Conservation (phyloP, 2,888 invertebrate genomes). For the Drosophila maculinotata region DNA sequence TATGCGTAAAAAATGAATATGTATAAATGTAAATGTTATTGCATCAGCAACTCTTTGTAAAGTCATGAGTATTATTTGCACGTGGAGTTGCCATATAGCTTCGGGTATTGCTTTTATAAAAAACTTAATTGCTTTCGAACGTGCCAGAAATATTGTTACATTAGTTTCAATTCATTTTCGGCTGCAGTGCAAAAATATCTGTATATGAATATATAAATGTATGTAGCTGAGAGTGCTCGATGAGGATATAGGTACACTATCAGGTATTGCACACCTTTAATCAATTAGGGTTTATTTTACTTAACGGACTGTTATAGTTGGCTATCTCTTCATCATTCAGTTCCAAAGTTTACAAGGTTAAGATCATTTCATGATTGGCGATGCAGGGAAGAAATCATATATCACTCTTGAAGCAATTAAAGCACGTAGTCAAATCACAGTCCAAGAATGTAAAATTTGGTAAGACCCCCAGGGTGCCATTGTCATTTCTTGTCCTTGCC, state of each 20-base stretch:
- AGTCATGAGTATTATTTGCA: constrained; percentile 51
- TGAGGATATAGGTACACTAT: too few species aligned
- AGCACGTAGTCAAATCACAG: not conserved
- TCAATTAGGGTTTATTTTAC: too few species aligned
- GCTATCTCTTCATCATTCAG: too few species aligned
- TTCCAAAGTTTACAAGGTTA: too few species aligned
- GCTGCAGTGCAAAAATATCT: constrained; percentile 1
- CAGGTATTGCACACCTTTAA: too few species aligned
- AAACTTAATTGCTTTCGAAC: constrained; percentile 76
- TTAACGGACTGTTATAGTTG: too few species aligned
- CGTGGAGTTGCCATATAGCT: constrained; percentile 41
- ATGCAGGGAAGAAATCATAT: not conserved
- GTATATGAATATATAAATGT: too few species aligned
- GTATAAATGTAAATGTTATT: constrained; percentile 10
- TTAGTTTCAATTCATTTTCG: constrained; percentile 19
- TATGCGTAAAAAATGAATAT: not conserved
- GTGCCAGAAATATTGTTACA: constrained; percentile 57
- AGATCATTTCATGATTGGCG: not conserved
- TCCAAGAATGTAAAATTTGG: constrained; percentile 5
- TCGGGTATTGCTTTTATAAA: constrained; percentile 36
- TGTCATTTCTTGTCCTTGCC: constrained; percentile 10
- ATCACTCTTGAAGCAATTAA: constrained; percentile 5
- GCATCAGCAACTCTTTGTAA: constrained; percentile 39
- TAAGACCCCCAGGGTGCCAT: constrained; percentile 35
- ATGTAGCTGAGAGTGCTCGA: too few species aligned